Percentiles rank a stretch among this genome's conserved stretches.
Evolutionary conservation across 1,140 invertebrate species (phyloP).

Genomic region (Ericerus pela): DNA sequence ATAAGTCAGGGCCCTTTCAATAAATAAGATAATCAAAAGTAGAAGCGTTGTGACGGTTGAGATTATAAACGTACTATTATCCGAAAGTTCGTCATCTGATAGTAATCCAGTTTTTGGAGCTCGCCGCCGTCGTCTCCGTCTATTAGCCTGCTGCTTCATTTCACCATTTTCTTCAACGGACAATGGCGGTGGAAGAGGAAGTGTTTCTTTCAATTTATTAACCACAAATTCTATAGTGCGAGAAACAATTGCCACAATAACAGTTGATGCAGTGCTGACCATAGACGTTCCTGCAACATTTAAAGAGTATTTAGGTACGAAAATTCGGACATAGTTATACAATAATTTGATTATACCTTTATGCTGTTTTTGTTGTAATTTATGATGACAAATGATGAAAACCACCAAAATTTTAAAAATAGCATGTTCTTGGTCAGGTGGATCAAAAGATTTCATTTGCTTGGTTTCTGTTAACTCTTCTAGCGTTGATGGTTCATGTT

Average conservation of each 20-base stretch:
- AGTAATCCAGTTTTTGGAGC: background rate
- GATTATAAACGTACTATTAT: background rate
- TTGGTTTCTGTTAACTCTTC: background rate
- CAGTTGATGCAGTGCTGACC: background rate
- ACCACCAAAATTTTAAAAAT: background rate
- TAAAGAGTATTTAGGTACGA: background rate
- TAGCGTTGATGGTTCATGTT: background rate
- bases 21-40: background rate
- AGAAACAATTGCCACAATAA: background rate
- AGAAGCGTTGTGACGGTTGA: too few species aligned
- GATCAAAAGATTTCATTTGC: background rate
- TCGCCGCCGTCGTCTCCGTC: background rate
- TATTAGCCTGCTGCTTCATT: background rate
- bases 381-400: conserved; percentile 4
- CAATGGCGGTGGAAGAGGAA: background rate
- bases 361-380: background rate
- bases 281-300: background rate
- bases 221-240: background rate
- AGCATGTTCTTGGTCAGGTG: background rate
- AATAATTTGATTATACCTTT: background rate
- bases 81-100: conserved; percentile 3
- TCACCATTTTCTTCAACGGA: too few species aligned
- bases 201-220: background rate
- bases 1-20: background rate
- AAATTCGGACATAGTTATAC: too few species aligned